Evolutionary conservation across 2,888 invertebrate species (phyloP), one percentile per base, ranked within the genome.

Genomic region (Atethmia centrago): DNA sequence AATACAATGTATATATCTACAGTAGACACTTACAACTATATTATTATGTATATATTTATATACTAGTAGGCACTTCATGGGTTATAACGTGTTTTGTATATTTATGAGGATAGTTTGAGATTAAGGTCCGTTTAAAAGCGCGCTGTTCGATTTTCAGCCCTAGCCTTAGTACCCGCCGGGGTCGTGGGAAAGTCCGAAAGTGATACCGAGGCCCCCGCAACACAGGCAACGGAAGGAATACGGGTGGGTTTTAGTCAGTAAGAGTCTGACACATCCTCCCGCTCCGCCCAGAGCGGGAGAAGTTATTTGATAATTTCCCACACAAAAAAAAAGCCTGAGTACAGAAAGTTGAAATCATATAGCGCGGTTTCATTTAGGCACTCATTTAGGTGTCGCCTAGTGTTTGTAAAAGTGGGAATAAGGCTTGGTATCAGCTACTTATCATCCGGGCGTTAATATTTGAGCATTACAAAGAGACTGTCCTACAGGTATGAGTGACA

Each of bases 21-120:
- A 87, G 84, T 85, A 80, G 80, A 86, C 73, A 73, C 86, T 86
- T 86, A 87, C 7, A 77, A 12, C 88, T 89, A 87, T 80, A 71
- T 86, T 87, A 88, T 89, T 85, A 85, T 88, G 86, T 90, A 91
- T 88, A 85, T 85, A 87, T 90, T 88, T 88, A 88, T 89, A 91
- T 86, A 90, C 92, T 93, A 90, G 68, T 92, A 93, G 94, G 94
- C 93, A 93, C 93, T 93, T 93, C 88, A 90, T 91, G 93, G 92
- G 90, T 90, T 81, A 56, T 77, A 80, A 80, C 88, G 86, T 72
- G 74, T 70, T 77, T 78, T 80, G 71, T 83, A 79, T 85, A 80
- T 71, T 82, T 77, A 53, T 79, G 65, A 69, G 42, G 28, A 56
- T 59, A 67, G 19, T 56, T 25, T 25, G 21, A 47, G 21, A 28